Evolutionary conservation across 2,797 vertebrate genomes (phyloP).

Genomic region (Nannoperca australis): DNA sequence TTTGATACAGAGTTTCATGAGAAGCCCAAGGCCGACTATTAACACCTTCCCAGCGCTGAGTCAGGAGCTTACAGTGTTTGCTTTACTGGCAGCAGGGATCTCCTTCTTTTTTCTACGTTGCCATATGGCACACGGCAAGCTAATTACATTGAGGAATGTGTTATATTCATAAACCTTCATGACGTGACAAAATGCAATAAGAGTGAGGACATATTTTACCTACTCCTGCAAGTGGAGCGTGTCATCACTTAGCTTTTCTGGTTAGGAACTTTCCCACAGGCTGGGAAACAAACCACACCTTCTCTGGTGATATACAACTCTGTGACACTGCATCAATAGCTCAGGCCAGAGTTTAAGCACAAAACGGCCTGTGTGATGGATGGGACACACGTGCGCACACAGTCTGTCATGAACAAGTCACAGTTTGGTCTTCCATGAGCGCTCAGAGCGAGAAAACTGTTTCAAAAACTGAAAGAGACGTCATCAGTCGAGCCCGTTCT

Average conservation of each 20-base stretch:
- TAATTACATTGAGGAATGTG: conserved; percentile 58
- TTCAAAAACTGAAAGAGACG: conserved; percentile 10
- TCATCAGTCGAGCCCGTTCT: conserved; percentile 1
- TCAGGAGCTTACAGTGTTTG: conserved; percentile 52
- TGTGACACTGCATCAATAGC: conserved; percentile 30
- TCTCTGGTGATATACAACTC: conserved; percentile 37
- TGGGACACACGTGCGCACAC: conserved; percentile 43
- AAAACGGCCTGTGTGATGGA: conserved; percentile 47
- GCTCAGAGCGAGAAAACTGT: not conserved
- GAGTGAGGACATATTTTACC: conserved; percentile 18
- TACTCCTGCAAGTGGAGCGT: conserved; percentile 1
- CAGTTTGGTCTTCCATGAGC: not conserved
- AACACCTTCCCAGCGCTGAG: conserved; percentile 52
- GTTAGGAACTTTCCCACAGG: conserved; percentile 20
- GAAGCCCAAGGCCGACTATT: conserved; percentile 57
- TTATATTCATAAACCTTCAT: conserved; percentile 55
- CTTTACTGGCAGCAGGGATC: conserved; percentile 44
- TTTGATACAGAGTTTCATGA: conserved; percentile 66
- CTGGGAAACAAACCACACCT: conserved; percentile 11
- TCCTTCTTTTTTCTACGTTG: not conserved
- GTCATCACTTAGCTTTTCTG: conserved; percentile 31
- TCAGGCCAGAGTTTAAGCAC: conserved; percentile 54
- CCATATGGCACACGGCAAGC: conserved; percentile 38
- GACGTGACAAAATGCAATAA: conserved; percentile 46
- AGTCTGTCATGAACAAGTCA: conserved; percentile 20